Evolutionary conservation across 2,113 vertebrate species (phyloP).

Genomic region (Danionella cerebrum): DNA sequence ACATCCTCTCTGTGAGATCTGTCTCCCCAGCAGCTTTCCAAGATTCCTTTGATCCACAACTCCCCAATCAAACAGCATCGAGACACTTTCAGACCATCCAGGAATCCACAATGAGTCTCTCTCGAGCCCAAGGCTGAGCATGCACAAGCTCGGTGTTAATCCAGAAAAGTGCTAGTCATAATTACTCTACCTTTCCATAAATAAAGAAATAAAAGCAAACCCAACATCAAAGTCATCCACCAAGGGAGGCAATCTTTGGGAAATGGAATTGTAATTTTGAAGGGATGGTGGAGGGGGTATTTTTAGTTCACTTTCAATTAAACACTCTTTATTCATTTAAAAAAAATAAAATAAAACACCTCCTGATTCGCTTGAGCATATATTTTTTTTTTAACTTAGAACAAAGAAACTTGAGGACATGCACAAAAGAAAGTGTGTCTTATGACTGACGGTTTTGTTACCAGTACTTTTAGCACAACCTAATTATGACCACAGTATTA

Average conservation of each 20-base stretch:
- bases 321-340: background rate
- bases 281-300: slow-evolving; percentile 5
- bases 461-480: too few species aligned
- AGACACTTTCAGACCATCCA: background rate
- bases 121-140: background rate
- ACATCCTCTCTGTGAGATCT: background rate
- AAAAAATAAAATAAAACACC: background rate
- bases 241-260: slow-evolving; percentile 8
- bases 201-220: slow-evolving; percentile 11
- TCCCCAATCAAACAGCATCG: background rate
- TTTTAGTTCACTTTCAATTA: slow-evolving; percentile 10
- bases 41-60: background rate
- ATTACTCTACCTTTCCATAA: slow-evolving; percentile 2
- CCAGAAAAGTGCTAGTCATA: background rate
- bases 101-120: background rate
- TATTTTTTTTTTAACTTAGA: background rate
- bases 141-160: background rate
- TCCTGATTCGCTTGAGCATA: background rate
- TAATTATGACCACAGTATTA: too few species aligned
- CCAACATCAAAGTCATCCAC: slow-evolving; percentile 21
- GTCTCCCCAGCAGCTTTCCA: background rate
- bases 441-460: too few species aligned
- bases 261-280: slow-evolving; percentile 11
- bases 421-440: too few species aligned
- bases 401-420: too few species aligned